phyloP scores from a whole-genome alignment of 2,113 vertebrate genomes.

The Phalacrocorax carbo region DNA sequence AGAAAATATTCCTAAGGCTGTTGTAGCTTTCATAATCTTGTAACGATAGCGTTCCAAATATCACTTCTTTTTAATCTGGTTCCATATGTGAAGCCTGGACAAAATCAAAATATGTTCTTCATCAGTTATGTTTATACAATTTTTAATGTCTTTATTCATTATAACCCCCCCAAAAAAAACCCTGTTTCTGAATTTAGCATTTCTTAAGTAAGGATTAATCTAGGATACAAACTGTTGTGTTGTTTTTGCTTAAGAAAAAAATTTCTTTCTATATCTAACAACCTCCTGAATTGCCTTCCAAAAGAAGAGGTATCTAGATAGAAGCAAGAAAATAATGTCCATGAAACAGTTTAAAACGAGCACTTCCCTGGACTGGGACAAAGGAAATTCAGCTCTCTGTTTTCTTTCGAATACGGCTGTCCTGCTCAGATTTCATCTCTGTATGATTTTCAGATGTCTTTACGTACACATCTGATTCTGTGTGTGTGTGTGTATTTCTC shows the following conservation, averaged over 20 bases:
- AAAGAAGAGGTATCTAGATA: background rate
- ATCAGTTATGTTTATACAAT: background rate
- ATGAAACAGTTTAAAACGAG: background rate
- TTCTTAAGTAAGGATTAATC: background rate
- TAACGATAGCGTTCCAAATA: background rate
- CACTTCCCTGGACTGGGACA: background rate
- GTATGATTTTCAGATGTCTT: conserved; percentile 31
- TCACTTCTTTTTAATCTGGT: background rate
- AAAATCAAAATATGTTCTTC: background rate
- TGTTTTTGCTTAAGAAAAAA: background rate
- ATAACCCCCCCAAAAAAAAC: background rate
- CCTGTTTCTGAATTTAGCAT: background rate
- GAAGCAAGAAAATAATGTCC: background rate
- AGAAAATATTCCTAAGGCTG: background rate
- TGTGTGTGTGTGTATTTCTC: background rate
- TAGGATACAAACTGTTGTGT: background rate
- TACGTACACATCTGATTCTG: background rate
- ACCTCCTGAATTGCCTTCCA: background rate
- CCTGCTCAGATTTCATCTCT: background rate
- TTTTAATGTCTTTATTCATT: background rate
- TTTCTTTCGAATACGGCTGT: background rate
- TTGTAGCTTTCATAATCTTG: background rate
- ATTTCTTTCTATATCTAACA: background rate
- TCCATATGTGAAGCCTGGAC: background rate
- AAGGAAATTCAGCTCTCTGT: background rate